A percentile compares a stretch with the other conserved stretches of the same genome.
phyloP scores from a whole-genome alignment of 2,797 vertebrate species.

The Falco peregrinus region DNA sequence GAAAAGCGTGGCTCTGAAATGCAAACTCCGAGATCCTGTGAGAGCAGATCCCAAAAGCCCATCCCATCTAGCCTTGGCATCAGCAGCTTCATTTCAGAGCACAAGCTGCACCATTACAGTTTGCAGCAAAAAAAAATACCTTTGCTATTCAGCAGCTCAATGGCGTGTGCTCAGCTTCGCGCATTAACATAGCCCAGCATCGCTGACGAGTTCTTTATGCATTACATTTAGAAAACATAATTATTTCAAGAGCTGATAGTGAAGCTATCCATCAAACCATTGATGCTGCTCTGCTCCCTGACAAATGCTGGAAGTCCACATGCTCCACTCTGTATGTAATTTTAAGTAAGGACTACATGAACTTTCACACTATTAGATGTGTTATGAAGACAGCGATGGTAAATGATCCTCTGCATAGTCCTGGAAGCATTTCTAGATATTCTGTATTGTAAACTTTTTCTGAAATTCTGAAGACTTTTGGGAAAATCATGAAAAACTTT shows the following conservation, averaged over 20 bases:
- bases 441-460: background rate
- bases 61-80: background rate
- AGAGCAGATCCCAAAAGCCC: background rate
- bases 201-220: slow-evolving; percentile 15
- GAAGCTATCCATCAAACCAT: slow-evolving; percentile 44
- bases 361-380: background rate
- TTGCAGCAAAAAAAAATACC: background rate
- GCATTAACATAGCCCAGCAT: background rate
- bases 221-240: slow-evolving; percentile 46
- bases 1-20: background rate
- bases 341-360: slow-evolving; percentile 10
- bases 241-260: slow-evolving; percentile 57
- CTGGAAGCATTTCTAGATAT: background rate
- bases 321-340: background rate
- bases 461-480: background rate
- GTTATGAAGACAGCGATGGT: background rate
- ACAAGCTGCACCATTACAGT: background rate
- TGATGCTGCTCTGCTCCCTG: slow-evolving; percentile 23
- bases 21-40: background rate
- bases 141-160: background rate
- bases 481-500: background rate
- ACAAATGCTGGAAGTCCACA: slow-evolving; percentile 20
- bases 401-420: background rate
- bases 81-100: background rate
- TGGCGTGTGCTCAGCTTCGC: background rate